A percentile compares a stretch with the other conserved stretches of the same genome.
Conservation (phyloP, 2,113 vertebrate genomes). For the Erinaceus europaeus region DNA sequence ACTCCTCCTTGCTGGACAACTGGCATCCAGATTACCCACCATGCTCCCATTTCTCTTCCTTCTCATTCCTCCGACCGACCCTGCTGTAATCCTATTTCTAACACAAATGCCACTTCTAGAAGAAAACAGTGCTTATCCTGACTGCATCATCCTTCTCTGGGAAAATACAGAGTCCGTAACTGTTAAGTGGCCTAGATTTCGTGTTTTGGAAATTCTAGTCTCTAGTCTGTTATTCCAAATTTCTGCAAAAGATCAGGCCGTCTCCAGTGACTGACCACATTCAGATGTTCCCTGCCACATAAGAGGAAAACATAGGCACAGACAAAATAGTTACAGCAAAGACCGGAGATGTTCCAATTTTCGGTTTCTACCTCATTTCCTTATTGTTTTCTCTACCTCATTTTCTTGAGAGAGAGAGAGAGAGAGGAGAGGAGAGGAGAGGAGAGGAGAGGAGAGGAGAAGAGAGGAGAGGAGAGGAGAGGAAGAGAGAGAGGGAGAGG, state of each 20-base stretch:
- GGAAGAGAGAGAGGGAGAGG: no score
- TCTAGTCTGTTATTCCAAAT: neutral
- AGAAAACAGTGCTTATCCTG: neutral
- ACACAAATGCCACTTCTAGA: neutral
- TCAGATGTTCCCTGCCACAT: neutral
- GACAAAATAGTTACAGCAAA: neutral
- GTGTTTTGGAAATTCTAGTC: neutral
- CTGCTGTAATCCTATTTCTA: neutral
- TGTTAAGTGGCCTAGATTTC: neutral
- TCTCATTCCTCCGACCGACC: neutral
- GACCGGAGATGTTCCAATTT: neutral
- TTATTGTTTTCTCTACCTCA: no score
- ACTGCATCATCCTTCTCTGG: neutral
- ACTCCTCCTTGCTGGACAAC: neutral
- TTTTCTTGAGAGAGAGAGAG: no score
- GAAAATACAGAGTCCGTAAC: neutral
- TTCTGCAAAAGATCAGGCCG: neutral
- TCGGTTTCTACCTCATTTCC: no score
- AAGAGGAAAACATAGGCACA: neutral
- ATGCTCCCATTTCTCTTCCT: neutral
- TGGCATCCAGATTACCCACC: neutral
- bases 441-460: no score
- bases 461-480: no score
- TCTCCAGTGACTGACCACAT: neutral
- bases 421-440: no score